Evolutionary conservation across 2,888 invertebrate genomes (phyloP), one percentile per base, ranked within the genome.

Genomic region (Trilocha varians): DNA sequence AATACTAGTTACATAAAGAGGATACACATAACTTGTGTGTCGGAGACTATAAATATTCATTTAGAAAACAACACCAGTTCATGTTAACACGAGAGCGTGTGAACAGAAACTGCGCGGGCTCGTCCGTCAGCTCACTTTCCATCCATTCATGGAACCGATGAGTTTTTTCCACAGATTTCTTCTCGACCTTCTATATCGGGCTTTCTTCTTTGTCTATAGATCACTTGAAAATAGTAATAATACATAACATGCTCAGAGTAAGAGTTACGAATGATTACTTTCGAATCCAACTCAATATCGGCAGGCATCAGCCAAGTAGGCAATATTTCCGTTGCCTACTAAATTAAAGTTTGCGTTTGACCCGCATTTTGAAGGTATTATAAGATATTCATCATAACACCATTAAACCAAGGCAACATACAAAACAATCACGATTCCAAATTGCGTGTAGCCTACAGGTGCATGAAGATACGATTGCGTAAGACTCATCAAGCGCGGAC

Each of bases 91-190:
- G 62, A 65, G 63, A 73, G 68, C 82, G 84, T 83, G 84, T 69
- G 84, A 84, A 83, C 78, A 74, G 77, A 83, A 80, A 77, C 65
- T 65, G 52, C 70, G 48, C 46, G 52, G 66, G 68, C 71, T 75
- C 65, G 74, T 65, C 67, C 59, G 69, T 56, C 70, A 70, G 67
- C 74, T 78, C 73, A 78, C 84, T 85, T 84, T 83, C 84, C 82
- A 80, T 65, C 83, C 84, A 84, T 84, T 85, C 82, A 82, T 72
- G 80, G 82, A 62, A 64, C 65, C 74, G 74, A 68, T 77, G 73
- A 74, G 64, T 82, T 85, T 76, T 80, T 84, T 77, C 70, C 63
- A 69, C 57, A 69, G 78, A 79, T 84, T 84, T 84, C 82, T 79
- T 80, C 76, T n/a, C 66, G 55, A 60, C 63, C 67, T 71, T 73